phyloP scores from a whole-genome alignment of 2,888 invertebrate genomes.

The Keiferia lycopersicella region DNA sequence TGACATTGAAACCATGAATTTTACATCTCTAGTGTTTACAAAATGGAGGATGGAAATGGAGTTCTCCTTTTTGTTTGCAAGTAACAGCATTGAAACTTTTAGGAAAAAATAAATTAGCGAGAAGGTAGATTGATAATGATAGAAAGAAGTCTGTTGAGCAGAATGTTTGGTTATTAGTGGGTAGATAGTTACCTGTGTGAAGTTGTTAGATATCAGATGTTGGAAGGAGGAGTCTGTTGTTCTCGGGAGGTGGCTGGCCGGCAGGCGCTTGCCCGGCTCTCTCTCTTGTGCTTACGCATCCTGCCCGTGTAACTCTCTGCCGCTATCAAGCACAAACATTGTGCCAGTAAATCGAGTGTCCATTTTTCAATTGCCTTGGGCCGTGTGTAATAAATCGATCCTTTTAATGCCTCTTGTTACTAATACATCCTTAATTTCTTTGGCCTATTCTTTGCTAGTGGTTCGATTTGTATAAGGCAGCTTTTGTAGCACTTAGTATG shows the following conservation, averaged over 20 bases:
- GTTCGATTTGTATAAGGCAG: slow-evolving; percentile 58
- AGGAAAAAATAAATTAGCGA: neutral
- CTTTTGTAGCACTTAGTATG: slow-evolving; percentile 63
- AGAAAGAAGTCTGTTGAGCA: neutral
- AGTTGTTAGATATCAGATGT: slow-evolving; percentile 69
- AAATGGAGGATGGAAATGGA: neutral
- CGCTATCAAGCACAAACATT: slow-evolving; percentile 71
- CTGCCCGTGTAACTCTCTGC: slow-evolving; percentile 69
- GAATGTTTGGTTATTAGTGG: too few species aligned
- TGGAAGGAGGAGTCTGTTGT: slow-evolving; percentile 60
- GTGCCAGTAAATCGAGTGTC: slow-evolving; percentile 74
- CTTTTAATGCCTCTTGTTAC: slow-evolving; percentile 57
- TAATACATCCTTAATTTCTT: slow-evolving; percentile 79
- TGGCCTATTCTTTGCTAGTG: slow-evolving; percentile 76
- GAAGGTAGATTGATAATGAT: neutral
- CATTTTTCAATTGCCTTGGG: slow-evolving; percentile 77
- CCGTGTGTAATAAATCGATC: slow-evolving; percentile 76
- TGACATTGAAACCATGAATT: slow-evolving; percentile 1
- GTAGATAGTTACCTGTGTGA: slow-evolving; percentile 51
- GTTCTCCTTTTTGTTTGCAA: too few species aligned
- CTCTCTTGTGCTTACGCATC: slow-evolving; percentile 80
- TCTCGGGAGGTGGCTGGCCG: slow-evolving; percentile 68
- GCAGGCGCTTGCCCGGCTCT: slow-evolving; percentile 75
- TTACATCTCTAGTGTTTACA: neutral
- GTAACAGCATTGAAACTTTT: too few species aligned